A percentile compares a stretch with the other conserved stretches of the same genome.
phyloP scores from a whole-genome alignment of 2,113 vertebrate genomes.

The Lanius collurio region DNA sequence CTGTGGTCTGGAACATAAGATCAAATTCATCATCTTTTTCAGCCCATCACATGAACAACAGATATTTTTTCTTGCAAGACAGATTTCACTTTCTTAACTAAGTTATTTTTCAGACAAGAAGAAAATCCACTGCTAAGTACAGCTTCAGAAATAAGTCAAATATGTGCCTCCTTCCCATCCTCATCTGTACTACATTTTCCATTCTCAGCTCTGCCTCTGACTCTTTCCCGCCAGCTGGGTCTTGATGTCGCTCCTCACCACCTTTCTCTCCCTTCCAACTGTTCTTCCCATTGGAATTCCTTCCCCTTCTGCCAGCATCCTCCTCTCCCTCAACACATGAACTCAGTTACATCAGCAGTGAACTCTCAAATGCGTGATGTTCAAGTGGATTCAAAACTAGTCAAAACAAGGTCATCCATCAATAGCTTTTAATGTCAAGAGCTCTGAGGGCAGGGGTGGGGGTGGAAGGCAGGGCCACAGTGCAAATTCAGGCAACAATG shows the following conservation, averaged over 20 bases:
- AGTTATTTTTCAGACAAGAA: not conserved
- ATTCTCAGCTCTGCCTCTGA: not conserved
- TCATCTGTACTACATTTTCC: not conserved
- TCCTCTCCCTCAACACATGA: not conserved
- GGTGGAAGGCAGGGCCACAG: not conserved
- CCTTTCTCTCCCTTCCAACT: not conserved
- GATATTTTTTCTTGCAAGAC: not conserved
- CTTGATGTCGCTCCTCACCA: not conserved
- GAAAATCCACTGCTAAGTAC: not conserved
- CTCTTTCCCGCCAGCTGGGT: not conserved
- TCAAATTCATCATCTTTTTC: not conserved
- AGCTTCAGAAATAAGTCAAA: not conserved
- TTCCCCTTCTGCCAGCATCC: not conserved
- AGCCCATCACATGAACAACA: not conserved
- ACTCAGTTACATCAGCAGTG: not conserved
- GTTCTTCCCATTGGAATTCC: not conserved
- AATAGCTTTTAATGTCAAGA: conserved; percentile 36
- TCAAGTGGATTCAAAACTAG: conserved; percentile 21
- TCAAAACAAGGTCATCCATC: conserved; percentile 41
- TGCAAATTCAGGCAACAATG: conserved; percentile 4
- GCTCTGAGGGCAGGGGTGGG: conserved; percentile 1
- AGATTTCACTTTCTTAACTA: not conserved
- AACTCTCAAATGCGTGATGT: not conserved
- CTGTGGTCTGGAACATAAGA: not conserved
- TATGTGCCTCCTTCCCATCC: not conserved